phyloP scores from a whole-genome alignment of 2,113 vertebrate species.

The Chloropsis hardwickii region DNA sequence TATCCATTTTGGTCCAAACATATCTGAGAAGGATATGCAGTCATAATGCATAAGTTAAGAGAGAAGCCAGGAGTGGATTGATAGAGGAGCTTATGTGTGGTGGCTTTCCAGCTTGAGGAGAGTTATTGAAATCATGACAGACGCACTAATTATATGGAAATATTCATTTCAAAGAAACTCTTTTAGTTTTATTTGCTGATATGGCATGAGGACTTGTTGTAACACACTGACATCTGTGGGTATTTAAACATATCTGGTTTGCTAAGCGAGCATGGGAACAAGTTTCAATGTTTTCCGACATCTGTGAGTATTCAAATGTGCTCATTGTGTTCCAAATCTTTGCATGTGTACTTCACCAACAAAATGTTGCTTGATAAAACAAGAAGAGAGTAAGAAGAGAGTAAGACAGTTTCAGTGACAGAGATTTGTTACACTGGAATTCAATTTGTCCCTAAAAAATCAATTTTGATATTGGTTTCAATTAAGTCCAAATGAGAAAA shows the following conservation, averaged over 20 bases:
- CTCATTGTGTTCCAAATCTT: background rate
- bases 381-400: background rate
- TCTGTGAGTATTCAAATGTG: background rate
- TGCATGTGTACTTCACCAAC: background rate
- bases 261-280: background rate
- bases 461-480: background rate
- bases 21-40: background rate
- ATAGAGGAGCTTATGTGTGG: background rate
- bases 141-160: background rate
- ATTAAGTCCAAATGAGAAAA: background rate
- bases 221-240: background rate
- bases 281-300: background rate
- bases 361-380: background rate
- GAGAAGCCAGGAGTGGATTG: background rate
- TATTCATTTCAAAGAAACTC: background rate
- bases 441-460: background rate
- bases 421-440: background rate
- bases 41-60: background rate
- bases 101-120: background rate
- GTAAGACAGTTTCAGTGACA: background rate
- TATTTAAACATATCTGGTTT: background rate
- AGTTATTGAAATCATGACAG: background rate
- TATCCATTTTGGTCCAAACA: background rate
- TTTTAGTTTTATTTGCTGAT: background rate
- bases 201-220: background rate